A percentile compares a stretch with the other conserved stretches of the same genome.
Evolutionary conservation across 2,888 invertebrate genomes (phyloP).

Genomic region (Tethea ocularis): DNA sequence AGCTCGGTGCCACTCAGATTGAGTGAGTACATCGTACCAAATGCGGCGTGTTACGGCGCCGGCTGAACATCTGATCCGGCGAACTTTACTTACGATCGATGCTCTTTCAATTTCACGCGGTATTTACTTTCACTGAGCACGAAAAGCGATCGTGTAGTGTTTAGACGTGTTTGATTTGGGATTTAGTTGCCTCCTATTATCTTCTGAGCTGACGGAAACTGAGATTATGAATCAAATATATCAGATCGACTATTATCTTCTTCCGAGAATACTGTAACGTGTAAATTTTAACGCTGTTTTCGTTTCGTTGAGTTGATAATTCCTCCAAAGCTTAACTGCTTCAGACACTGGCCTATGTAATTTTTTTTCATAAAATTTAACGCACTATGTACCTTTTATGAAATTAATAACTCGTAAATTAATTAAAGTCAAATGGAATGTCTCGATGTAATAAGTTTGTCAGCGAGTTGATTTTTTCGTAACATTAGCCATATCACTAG

Average conservation of each 20-base stretch:
- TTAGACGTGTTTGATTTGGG: conserved; percentile 20
- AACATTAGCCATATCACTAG: conserved; percentile 14
- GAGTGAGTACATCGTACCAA: conserved; percentile 34
- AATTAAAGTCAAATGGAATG: too few species aligned
- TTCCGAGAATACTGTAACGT: too few species aligned
- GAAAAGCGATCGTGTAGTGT: conserved; percentile 34
- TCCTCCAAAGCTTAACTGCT: too few species aligned
- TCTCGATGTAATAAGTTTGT: not conserved
- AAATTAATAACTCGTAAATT: too few species aligned
- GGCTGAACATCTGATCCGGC: conserved; percentile 40
- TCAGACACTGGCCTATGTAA: too few species aligned
- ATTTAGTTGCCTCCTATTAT: not conserved
- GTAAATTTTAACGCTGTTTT: too few species aligned
- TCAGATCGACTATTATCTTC: too few species aligned
- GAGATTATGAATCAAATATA: not conserved
- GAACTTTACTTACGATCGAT: conserved; percentile 46
- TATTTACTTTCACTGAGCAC: conserved; percentile 63
- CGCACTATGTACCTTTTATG: too few species aligned
- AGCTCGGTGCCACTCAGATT: conserved; percentile 27
- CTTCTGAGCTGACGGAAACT: not conserved
- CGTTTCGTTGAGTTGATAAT: too few species aligned
- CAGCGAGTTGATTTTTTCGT: conserved; percentile 18
- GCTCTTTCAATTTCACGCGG: conserved; percentile 65
- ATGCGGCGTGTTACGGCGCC: conserved; percentile 31
- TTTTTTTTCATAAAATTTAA: too few species aligned